These are phyloP conservation scores for Pogoniulus pusillus DNA, from an alignment of 2,797 vertebrate genomes.

Conservation along the genomic window DNA sequence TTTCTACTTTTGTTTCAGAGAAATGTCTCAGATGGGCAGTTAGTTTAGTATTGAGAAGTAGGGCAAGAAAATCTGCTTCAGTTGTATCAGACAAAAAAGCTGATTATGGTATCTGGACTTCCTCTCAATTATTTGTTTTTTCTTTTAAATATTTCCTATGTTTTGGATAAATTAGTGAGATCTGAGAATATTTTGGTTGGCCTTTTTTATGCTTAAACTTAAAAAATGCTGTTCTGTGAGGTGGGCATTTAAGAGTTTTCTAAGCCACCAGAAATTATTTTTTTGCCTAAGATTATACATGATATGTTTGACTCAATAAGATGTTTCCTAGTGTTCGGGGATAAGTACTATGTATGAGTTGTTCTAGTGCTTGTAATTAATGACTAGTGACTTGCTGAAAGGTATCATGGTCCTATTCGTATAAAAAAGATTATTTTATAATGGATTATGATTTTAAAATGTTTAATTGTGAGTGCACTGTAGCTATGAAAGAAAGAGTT, in stretches of 20 bases:
- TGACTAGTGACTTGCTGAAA: not conserved
- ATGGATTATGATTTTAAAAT: not conserved
- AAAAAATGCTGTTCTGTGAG: not conserved
- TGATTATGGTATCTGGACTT: not conserved
- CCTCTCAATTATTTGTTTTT: conserved; percentile 23
- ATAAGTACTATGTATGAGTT: not conserved
- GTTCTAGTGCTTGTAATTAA: not conserved
- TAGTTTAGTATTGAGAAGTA: not conserved
- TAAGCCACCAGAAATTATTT: not conserved
- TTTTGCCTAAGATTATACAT: not conserved
- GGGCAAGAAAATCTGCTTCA: not conserved
- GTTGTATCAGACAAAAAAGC: not conserved
- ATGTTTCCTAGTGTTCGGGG: not conserved
- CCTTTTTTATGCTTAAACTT: not conserved
- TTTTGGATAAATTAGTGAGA: conserved; percentile 27
- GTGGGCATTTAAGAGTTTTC: not conserved
- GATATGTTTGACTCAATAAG: not conserved
- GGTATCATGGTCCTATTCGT: not conserved
- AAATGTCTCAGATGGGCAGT: not conserved
- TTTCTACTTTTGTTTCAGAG: not conserved
- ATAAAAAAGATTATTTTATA: not conserved
- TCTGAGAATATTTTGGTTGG: conserved; percentile 29
- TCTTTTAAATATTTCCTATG: conserved; percentile 38
- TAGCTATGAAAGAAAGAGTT: not conserved
- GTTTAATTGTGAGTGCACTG: not conserved